Percentiles rank a stretch among this genome's conserved stretches.
phyloP scores from a whole-genome alignment of 2,113 vertebrate genomes.

The Rhabdomys dilectus region DNA sequence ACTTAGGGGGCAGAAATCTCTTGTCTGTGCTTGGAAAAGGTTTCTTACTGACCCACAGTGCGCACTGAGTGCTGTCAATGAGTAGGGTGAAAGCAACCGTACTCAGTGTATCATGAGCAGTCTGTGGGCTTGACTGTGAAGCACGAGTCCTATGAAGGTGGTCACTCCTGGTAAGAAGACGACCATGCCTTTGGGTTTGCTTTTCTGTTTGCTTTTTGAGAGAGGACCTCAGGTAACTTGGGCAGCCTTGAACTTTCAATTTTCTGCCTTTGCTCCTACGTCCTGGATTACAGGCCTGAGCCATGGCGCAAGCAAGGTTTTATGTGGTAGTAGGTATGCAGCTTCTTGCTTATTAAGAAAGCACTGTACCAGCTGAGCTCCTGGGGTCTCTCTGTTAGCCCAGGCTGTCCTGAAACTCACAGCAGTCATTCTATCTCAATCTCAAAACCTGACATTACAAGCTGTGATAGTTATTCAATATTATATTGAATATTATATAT shows the following conservation, averaged over 20 bases:
- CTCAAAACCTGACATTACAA: not conserved
- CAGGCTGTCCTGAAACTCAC: not conserved
- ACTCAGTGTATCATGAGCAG: not conserved
- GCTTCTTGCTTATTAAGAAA: too few relatives aligned
- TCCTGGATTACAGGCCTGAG: not conserved
- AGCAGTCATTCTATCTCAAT: not conserved
- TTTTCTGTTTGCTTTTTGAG: not conserved
- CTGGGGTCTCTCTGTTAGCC: not conserved
- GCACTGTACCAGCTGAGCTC: not conserved
- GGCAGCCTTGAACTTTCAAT: not conserved
- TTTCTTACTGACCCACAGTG: not conserved
- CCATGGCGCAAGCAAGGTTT: not conserved
- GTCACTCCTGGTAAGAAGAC: not conserved
- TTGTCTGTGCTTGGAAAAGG: not conserved
- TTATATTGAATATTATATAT: too few relatives aligned
- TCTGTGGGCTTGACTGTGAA: not conserved
- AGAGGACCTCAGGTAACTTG: accelerated
- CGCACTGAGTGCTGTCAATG: not conserved
- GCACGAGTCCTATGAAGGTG: not conserved
- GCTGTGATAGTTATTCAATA: too few relatives aligned
- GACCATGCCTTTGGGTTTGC: not conserved
- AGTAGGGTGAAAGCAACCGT: not conserved
- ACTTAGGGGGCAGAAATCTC: not conserved
- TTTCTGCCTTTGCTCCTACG: not conserved
- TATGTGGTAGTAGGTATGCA: not conserved